Percentiles rank a stretch among this genome's conserved stretches.
Conservation (phyloP, 2,113 vertebrate species). For the Gnathonemus longibarbis region DNA sequence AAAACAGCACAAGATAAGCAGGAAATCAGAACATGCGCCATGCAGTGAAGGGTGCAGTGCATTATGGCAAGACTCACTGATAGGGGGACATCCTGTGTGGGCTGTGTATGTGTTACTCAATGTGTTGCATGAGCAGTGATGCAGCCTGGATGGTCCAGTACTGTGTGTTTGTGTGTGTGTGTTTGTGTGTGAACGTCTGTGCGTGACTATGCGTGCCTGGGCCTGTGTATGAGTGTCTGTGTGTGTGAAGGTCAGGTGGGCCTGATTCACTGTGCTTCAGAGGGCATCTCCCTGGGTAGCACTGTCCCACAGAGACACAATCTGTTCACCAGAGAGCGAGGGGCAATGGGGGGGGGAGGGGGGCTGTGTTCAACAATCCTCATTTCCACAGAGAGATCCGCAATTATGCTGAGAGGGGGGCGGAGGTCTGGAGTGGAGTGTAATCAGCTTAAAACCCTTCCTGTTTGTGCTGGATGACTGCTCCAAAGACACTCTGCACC, state of each 20-base stretch:
- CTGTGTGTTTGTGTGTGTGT: background rate
- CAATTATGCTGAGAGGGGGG: constrained; percentile 11
- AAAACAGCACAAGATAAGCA: background rate
- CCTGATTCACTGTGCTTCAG: constrained; percentile 30
- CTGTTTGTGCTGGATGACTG: background rate
- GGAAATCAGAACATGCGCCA: background rate
- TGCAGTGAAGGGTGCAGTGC: background rate
- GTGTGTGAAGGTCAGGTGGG: constrained; percentile 36
- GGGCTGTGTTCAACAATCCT: constrained; percentile 10
- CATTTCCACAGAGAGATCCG: constrained; percentile 15
- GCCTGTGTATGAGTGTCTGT: constrained; percentile 12
- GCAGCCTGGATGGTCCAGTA: background rate
- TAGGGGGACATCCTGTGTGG: background rate
- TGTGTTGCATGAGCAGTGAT: background rate
- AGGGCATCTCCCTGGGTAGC: constrained; percentile 63
- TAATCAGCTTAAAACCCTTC: background rate
- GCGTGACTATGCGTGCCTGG: background rate
- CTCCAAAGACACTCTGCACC: background rate
- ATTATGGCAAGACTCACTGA: background rate
- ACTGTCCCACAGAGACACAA: constrained; percentile 69
- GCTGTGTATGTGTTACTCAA: background rate
- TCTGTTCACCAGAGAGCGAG: constrained; percentile 63
- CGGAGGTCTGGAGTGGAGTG: constrained; percentile 12
- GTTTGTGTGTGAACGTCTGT: background rate
- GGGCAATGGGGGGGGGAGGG: constrained; percentile 22